Conservation (phyloP, 1,140 invertebrate genomes). For the Sarcophaga bullata region DNA sequence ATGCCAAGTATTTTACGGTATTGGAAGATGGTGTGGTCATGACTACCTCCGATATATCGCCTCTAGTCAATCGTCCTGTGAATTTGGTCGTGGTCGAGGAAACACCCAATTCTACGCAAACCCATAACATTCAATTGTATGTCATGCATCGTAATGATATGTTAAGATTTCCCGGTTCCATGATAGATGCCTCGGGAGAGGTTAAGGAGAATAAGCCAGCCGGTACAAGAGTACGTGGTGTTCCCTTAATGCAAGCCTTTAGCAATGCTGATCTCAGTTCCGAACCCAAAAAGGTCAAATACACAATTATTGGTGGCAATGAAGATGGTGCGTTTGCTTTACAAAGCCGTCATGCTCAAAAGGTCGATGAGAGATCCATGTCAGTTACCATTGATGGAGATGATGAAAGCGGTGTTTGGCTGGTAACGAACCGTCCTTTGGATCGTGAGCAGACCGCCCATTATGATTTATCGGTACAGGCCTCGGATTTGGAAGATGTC, state of each 20-base stretch:
- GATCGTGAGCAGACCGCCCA: constrained; percentile 77
- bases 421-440: constrained; percentile 77
- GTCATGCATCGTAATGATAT: constrained; percentile 84
- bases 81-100: constrained; percentile 84
- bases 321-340: constrained; percentile 77
- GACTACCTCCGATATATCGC: constrained; percentile 85
- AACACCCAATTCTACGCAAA: constrained; percentile 78
- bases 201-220: constrained; percentile 79
- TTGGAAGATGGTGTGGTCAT: constrained; percentile 89
- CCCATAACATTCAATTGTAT: constrained; percentile 82
- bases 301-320: constrained; percentile 80
- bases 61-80: constrained; percentile 81
- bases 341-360: constrained; percentile 70
- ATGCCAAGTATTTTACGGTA: constrained; percentile 85
- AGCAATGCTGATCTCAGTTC: constrained; percentile 58
- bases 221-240: constrained; percentile 74
- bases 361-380: constrained; percentile 71
- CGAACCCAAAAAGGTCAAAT: constrained; percentile 74
- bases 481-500: constrained; percentile 77
- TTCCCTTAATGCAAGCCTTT: constrained; percentile 74
- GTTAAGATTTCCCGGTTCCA: constrained; percentile 76
- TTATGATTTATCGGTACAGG: constrained; percentile 80
- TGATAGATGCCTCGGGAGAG: constrained; percentile 72
- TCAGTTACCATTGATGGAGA: constrained; percentile 64
- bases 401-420: constrained; percentile 70